These are phyloP conservation scores for Pterobdella sp. DNA, from an alignment of 2,888 invertebrate genomes.

Conservation along the genomic window DNA sequence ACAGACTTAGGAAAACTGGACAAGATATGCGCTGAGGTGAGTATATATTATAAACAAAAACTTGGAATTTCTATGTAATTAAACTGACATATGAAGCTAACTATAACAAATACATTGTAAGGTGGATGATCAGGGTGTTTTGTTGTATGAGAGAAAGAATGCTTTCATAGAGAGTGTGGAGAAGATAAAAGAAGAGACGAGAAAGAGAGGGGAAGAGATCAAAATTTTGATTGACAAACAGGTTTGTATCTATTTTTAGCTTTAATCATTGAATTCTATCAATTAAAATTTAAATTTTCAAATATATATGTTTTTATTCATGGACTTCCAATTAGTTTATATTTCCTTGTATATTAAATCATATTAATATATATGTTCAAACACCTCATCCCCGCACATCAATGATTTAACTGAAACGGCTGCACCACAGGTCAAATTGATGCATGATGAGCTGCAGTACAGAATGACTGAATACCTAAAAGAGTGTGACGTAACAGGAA, in stretches of 20 bases:
- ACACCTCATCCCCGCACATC: not conserved
- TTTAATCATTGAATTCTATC: not conserved
- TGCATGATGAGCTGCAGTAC: slow-evolving; percentile 26
- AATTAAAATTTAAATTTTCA: not conserved
- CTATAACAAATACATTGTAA: no score
- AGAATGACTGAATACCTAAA: slow-evolving; percentile 16
- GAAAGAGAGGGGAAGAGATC: slow-evolving; percentile 23
- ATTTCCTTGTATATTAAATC: not conserved
- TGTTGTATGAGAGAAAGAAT: slow-evolving; percentile 8
- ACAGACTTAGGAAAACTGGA: slow-evolving; percentile 19
- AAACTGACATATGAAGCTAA: no score
- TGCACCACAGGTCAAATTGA: slow-evolving; percentile 8
- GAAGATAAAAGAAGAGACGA: slow-evolving; percentile 15
- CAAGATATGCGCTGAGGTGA: slow-evolving; percentile 19
- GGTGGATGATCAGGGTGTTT: slow-evolving; percentile 17
- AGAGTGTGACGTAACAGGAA: slow-evolving; percentile 14
- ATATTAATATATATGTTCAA: not conserved
- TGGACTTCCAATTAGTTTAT: not conserved
- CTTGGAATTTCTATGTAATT: no score
- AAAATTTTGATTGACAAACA: slow-evolving; percentile 25
- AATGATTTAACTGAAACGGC: no score
- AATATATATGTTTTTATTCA: not conserved
- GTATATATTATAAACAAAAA: no score
- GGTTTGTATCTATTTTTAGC: no score
- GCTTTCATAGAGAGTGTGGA: not conserved